phyloP scores from a whole-genome alignment of 2,888 invertebrate genomes.

The Caenorhabditis imperialis region DNA sequence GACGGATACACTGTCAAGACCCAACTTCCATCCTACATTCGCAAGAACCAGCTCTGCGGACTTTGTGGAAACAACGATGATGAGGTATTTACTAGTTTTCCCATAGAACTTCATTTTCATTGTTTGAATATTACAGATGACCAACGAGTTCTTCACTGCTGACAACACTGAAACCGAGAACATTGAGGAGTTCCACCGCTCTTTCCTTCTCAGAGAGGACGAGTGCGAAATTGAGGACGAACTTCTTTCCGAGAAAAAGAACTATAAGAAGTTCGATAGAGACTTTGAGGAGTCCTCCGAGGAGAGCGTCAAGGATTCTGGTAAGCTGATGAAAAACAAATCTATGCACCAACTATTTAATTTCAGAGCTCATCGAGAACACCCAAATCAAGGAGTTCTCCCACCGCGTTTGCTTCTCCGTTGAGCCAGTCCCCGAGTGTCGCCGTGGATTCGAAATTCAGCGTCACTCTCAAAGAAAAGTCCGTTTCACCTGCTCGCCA shows the following conservation, averaged over 20 bases:
- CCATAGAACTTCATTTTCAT: too few species aligned
- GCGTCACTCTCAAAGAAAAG: constrained; percentile 27
- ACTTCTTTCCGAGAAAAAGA: constrained; percentile 51
- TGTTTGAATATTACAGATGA: constrained; percentile 25
- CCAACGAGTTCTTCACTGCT: constrained; percentile 69
- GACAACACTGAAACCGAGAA: constrained; percentile 65
- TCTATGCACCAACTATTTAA: not conserved
- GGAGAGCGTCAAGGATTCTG: constrained; percentile 13
- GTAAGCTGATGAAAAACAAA: not conserved
- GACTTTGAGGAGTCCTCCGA: constrained; percentile 31
- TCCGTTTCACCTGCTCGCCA: constrained; percentile 67
- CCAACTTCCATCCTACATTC: constrained; percentile 51
- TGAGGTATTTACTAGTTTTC: constrained; percentile 58
- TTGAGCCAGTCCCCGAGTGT: constrained; percentile 68
- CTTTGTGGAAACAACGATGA: constrained; percentile 76
- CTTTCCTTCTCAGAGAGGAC: constrained; percentile 64
- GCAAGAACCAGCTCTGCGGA: constrained; percentile 71
- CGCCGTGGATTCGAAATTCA: constrained; percentile 39
- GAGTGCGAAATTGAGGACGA: not conserved
- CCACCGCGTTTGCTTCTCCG: constrained; percentile 73
- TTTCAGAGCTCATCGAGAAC: constrained; percentile 66
- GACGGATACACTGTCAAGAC: constrained; percentile 69
- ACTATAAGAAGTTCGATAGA: constrained; percentile 50
- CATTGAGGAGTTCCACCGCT: constrained; percentile 73
- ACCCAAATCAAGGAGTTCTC: constrained; percentile 68